Base-by-base conservation (phyloP, 2,888 invertebrate species). In the Galeopsomyia nigrocyanea region DNA sequence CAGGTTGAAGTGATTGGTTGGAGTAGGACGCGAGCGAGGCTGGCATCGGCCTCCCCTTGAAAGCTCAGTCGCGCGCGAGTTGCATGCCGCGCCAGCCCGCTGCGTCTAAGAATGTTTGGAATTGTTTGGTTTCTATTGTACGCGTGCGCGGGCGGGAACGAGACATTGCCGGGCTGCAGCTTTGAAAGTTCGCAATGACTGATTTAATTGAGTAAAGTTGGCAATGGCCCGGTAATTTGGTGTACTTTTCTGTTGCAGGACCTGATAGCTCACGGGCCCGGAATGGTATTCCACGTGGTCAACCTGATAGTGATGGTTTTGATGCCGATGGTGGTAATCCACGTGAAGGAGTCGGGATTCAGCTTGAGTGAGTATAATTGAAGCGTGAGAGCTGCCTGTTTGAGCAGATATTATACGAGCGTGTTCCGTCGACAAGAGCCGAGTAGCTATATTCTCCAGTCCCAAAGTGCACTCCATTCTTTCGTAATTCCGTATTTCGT, bases 281-380 rank as follows among this genome's bases (percentile, higher is more conserved):
- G 96, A 65, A 88, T 92, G 86, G 87, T 90, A 76, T 90, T 93
- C 79, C 95, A 96, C 87, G 88, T 94, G 66, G 88, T 91, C 53
- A 95, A 96, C 85, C 90, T 96, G 78, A 82, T 93, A 71, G 91
- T 93, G 75, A 89, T 95, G 80, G 90, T 96, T 50, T 87, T 92
- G 73, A 89, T 96, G 82, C 97, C 97, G 55, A 93, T 95, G 87
- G 90, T 93, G 68, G 91, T 93, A 22, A 91, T 95, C 78, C 92
- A 94, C 84, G 89, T 92, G 53, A 93, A 92, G 87, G 93, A 92
- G 62, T 87, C 90, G 75, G 91, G 92, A 76, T 94, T 95, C 85
- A 95, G 94, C 87, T 90, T 95, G 86, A 90, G 95, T 93, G 89
- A 89, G 88, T 88, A 26, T 26, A 77, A 60, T 17, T 14, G 16